phyloP scores from a whole-genome alignment of 1,140 invertebrate genomes.

The Diuraphis noxia region DNA sequence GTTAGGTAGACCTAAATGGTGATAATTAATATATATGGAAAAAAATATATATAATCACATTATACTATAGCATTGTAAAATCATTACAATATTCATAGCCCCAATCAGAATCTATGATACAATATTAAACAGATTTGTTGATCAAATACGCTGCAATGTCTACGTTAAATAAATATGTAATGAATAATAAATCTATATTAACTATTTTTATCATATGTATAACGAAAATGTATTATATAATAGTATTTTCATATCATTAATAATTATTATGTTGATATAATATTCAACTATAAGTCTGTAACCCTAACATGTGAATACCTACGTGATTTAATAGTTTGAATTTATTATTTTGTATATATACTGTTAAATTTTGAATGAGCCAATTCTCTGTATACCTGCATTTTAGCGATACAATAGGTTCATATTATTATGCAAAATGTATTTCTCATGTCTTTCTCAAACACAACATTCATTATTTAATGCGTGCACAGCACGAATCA shows the following conservation, averaged over 20 bases:
- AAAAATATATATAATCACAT: too few relatives aligned
- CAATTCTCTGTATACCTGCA: not conserved
- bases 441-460: not conserved
- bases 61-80: too few relatives aligned
- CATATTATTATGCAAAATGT: not conserved
- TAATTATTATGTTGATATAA: not conserved
- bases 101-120: not conserved
- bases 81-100: too few relatives aligned
- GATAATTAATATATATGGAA: too few relatives aligned
- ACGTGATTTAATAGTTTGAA: not conserved
- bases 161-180: not conserved
- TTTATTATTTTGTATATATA: not conserved
- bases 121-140: not conserved
- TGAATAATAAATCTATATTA: not conserved
- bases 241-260: not conserved
- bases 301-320: not conserved
- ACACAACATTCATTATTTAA: slow-evolving; percentile 18
- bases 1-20: too few relatives aligned
- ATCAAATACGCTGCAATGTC: not conserved
- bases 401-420: not conserved
- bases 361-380: not conserved
- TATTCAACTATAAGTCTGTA: not conserved
- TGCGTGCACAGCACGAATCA: not conserved
- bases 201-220: not conserved
- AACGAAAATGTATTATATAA: not conserved